Conservation (phyloP, 1,140 invertebrate genomes). For the Lordiphosa stackelbergi region DNA sequence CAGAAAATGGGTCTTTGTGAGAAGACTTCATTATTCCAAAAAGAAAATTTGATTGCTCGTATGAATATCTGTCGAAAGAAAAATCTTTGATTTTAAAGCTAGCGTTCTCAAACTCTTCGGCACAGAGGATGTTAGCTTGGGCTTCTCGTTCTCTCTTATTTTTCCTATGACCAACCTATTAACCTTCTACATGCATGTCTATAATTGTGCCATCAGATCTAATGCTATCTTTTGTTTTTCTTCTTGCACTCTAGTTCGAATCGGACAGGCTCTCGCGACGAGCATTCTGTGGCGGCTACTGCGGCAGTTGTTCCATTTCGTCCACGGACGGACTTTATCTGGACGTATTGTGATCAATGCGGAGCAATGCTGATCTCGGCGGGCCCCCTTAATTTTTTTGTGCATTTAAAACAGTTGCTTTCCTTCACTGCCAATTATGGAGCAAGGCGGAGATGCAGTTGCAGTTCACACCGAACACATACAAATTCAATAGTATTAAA, state of each 20-base stretch:
- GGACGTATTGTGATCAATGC: conserved; percentile 43
- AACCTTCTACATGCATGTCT: no score
- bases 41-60: no score
- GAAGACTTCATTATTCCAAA: no score
- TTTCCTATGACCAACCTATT: no score
- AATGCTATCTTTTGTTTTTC: not conserved
- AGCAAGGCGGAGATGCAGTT: not conserved
- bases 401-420: conserved; percentile 11
- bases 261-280: conserved; percentile 41
- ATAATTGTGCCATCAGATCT: not conserved
- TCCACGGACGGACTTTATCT: conserved; percentile 58
- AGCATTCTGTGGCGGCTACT: conserved; percentile 73
- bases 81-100: no score
- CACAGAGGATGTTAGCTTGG: no score
- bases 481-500: conserved; percentile 51
- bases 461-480: conserved; percentile 14
- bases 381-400: conserved; percentile 19
- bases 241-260: conserved; percentile 45
- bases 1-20: no score
- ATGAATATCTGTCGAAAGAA: no score
- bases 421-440: conserved; percentile 10
- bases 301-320: conserved; percentile 66
- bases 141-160: no score
- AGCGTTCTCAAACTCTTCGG: no score
- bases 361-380: not conserved